Percentiles rank a stretch among this genome's conserved stretches.
Evolutionary conservation across 2,113 vertebrate species (phyloP).

Genomic region (Tachysurus vachellii): DNA sequence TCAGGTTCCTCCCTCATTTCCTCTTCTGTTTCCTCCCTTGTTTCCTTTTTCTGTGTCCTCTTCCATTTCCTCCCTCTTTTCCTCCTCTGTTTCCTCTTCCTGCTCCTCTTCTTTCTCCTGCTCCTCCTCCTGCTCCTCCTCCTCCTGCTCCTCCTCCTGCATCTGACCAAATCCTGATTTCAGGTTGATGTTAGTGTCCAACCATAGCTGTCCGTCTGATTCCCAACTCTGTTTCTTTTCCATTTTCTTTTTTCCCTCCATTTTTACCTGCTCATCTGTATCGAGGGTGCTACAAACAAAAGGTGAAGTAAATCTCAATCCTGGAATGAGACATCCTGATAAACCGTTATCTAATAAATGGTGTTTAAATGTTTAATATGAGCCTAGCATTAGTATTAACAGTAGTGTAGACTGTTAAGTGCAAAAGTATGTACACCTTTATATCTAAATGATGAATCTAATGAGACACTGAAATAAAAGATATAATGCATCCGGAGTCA

Average conservation of each 20-base stretch:
- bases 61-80: background rate
- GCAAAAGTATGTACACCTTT: too few species aligned
- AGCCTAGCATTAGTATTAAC: too few species aligned
- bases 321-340: background rate
- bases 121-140: background rate
- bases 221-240: background rate
- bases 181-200: background rate
- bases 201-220: background rate
- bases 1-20: too few species aligned
- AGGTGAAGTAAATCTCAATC: background rate
- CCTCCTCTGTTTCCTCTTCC: background rate
- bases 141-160: accelerated
- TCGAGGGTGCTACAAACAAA: background rate
- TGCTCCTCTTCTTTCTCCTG: background rate
- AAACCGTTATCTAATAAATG: too few species aligned
- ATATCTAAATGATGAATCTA: too few species aligned
- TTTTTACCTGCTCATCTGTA: too few species aligned
- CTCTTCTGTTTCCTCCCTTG: background rate
- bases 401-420: too few species aligned
- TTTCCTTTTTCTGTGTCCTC: accelerated
- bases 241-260: background rate
- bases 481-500: background rate
- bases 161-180: background rate
- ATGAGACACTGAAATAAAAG: background rate
- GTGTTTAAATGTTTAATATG: too few species aligned